phyloP scores from a whole-genome alignment of 2,797 vertebrate genomes.

The Brotula barbata region DNA sequence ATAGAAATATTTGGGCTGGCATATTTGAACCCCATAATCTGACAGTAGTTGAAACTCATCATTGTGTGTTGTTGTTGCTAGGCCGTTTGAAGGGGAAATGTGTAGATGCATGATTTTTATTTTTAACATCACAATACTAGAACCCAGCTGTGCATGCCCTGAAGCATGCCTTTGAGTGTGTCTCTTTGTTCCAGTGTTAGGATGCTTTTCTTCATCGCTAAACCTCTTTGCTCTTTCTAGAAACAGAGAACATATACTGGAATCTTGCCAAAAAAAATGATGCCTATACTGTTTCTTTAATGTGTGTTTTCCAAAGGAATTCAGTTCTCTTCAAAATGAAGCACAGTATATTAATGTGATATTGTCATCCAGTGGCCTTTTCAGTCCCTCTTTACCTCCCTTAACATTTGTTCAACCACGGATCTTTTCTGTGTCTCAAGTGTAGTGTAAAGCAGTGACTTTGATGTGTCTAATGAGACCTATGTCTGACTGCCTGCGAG shows the following conservation, averaged over 20 bases:
- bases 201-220: background rate
- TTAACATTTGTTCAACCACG: conserved; percentile 12
- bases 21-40: conserved; percentile 39
- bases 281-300: background rate
- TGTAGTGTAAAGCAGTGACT: no score
- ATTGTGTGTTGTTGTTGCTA: background rate
- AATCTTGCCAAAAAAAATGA: background rate
- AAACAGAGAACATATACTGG: conserved; percentile 1
- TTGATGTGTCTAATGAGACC: no score
- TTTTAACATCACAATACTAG: background rate
- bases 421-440: conserved; percentile 1
- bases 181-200: conserved; percentile 1
- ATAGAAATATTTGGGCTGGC: conserved; percentile 51
- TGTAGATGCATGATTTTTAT: conserved; percentile 23
- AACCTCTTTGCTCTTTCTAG: background rate
- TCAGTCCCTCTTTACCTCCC: background rate
- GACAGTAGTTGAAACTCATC: conserved; percentile 15
- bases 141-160: conserved; percentile 13
- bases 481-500: conserved; percentile 19
- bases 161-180: conserved; percentile 9
- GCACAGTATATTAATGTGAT: background rate
- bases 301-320: conserved; percentile 4
- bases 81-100: conserved; percentile 1
- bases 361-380: conserved; percentile 7
- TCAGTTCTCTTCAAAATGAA: conserved; percentile 1